phyloP scores from a whole-genome alignment of 1,140 invertebrate species.

The Aphaenogaster rudis region DNA sequence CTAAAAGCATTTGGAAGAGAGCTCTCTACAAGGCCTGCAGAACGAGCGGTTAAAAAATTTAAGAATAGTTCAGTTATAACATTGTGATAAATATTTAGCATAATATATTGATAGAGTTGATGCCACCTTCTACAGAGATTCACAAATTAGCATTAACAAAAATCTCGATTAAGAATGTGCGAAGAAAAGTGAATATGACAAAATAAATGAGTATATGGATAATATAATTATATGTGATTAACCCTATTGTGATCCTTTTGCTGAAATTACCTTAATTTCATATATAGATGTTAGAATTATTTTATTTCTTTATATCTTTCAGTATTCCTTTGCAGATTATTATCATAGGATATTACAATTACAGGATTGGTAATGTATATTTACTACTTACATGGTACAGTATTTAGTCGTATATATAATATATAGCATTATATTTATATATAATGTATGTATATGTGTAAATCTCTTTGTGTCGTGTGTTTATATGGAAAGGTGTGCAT shows the following conservation, averaged over 20 bases:
- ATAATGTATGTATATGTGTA: constrained; percentile 69
- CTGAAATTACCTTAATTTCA: constrained; percentile 23
- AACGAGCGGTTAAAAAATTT: constrained; percentile 91
- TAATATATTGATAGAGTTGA: constrained; percentile 15
- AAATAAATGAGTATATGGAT: constrained; percentile 9
- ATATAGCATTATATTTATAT: constrained; percentile 78
- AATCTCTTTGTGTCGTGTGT: constrained; percentile 68
- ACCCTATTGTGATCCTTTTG: constrained; percentile 14
- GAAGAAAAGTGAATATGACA: constrained; percentile 23
- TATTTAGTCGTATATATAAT: constrained; percentile 76
- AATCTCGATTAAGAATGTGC: not conserved
- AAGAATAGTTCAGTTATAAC: constrained; percentile 87
- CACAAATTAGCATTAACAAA: not conserved
- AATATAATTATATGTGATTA: not conserved
- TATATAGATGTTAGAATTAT: constrained; percentile 59
- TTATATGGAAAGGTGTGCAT: constrained; percentile 64
- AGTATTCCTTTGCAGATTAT: constrained; percentile 51
- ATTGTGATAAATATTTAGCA: constrained; percentile 4
- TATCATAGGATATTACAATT: constrained; percentile 58
- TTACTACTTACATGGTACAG: constrained; percentile 81
- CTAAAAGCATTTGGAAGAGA: constrained; percentile 91
- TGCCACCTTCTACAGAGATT: not conserved
- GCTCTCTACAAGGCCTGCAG: constrained; percentile 89
- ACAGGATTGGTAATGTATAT: constrained; percentile 72
- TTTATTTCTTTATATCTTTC: constrained; percentile 58